Base-by-base conservation (phyloP, 2,888 invertebrate species). In the Himalopsyche kuldschensis region DNA sequence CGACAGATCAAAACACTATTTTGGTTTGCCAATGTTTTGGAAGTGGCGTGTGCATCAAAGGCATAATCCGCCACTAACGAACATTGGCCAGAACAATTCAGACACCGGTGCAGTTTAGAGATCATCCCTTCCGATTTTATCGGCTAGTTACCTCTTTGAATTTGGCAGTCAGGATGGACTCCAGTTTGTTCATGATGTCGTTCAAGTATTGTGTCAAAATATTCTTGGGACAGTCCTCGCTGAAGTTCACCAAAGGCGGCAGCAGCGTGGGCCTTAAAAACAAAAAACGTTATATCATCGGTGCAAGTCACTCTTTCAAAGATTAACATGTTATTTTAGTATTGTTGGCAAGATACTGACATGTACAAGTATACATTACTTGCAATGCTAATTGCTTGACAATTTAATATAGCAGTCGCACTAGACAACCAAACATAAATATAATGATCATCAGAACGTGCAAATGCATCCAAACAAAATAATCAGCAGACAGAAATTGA, bases 161-260 rank as follows among this genome's bases (percentile, higher is more conserved):
- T 91, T 99, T 99, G 31, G 96, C 94, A 82, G 95, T 97, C 69
- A 99, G 92, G 87, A 99, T 97, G 0, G 93, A 93, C 91, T 98
- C 97, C 84, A 99, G 93, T 90, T 98, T 98, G 82, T 92, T 92
- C 95, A 99, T 98, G 87, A 99, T 95, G 30, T 94, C 95, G 88
- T 98, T 96, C 86, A 99, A 93, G 89, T 99, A 99, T 86, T 95
- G 95, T 11, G 95, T 95, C 86, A 99, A 92, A 87, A 99, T 97
- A 87, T 95, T 94, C 90, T 99, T 99, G 0, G 99, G 98, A 90
- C 99, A 99, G 90, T 99, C 99, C 92, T 99, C 99, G 88, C 98
- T 98, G 91, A 99, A 99, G 91, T 99, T 99, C 1, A 99, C 99
- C 86, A 99, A n/a, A 93, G 78, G 99, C 99, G 80, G 99, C 99